Conservation (phyloP, 2,888 invertebrate genomes). For the Macrophya annulata region DNA sequence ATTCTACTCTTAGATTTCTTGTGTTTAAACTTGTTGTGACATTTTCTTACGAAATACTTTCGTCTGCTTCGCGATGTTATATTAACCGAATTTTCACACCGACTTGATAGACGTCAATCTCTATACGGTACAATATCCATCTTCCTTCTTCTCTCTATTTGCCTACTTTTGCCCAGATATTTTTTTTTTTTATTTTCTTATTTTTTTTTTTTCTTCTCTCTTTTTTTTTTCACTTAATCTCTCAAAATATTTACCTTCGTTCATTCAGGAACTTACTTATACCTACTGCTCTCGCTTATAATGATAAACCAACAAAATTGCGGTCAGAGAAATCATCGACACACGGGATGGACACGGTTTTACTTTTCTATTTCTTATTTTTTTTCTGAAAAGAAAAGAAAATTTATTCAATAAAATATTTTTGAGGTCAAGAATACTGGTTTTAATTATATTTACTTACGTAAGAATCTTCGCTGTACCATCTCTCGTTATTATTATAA, state of each 20-base stretch:
- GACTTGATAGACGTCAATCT: background rate
- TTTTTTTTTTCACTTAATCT: background rate
- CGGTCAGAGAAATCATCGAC: conserved; percentile 36
- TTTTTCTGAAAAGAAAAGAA: background rate
- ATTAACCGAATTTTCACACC: conserved; percentile 26
- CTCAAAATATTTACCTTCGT: background rate
- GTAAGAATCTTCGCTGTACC: background rate
- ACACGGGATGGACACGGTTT: background rate
- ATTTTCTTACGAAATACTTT: conserved; percentile 34
- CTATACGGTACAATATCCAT: background rate
- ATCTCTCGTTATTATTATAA: too few relatives aligned
- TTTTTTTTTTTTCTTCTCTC: too few relatives aligned
- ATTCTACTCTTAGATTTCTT: background rate
- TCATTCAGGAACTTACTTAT: background rate
- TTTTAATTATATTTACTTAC: background rate
- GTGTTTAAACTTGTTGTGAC: conserved; percentile 38
- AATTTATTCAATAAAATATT: background rate
- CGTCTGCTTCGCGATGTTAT: conserved; percentile 10
- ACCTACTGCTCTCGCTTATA: background rate
- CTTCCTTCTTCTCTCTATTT: background rate
- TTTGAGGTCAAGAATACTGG: background rate
- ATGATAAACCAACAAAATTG: background rate
- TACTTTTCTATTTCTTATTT: background rate
- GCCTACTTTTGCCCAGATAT: background rate
- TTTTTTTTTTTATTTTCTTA: too few relatives aligned